phyloP scores from a whole-genome alignment of 2,113 vertebrate genomes.

The Periophthalmus modestus region DNA sequence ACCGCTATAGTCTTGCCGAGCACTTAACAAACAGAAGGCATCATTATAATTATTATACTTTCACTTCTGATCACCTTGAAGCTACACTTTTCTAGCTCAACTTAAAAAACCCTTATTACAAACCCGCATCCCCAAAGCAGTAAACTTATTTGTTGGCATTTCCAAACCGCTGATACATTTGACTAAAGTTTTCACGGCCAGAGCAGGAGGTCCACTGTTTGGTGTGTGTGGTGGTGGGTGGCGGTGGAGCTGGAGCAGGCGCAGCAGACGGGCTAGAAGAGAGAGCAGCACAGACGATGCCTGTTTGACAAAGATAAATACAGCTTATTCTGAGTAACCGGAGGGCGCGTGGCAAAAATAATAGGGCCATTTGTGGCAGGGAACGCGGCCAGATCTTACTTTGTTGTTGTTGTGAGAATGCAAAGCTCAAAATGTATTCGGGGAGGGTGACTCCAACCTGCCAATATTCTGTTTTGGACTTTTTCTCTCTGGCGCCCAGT shows the following conservation, averaged over 20 bases:
- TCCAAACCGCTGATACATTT: slow-evolving; percentile 26
- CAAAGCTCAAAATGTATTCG: slow-evolving; percentile 67
- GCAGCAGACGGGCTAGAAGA: slow-evolving; percentile 39
- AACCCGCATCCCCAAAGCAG: background rate
- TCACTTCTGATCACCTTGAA: background rate
- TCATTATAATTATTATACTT: background rate
- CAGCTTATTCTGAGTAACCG: slow-evolving; percentile 78
- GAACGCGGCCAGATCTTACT: slow-evolving; percentile 75
- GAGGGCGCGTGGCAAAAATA: slow-evolving; percentile 76
- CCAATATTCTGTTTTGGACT: slow-evolving; percentile 44
- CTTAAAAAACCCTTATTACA: slow-evolving; percentile 18
- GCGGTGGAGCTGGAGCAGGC: slow-evolving; percentile 11
- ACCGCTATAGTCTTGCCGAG: background rate
- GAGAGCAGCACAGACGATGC: slow-evolving; percentile 58
- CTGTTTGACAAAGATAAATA: slow-evolving; percentile 76
- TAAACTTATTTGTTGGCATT: background rate
- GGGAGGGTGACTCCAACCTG: slow-evolving; percentile 64
- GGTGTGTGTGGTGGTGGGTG: slow-evolving; percentile 36
- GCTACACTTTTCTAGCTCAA: background rate
- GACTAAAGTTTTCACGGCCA: slow-evolving; percentile 22
- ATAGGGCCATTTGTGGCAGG: slow-evolving; percentile 76
- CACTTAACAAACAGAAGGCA: too few relatives aligned
- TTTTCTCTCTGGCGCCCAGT: slow-evolving; percentile 11
- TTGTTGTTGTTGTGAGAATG: slow-evolving; percentile 74
- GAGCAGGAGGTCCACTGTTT: slow-evolving; percentile 8